Evolutionary conservation across 2,888 invertebrate species (phyloP), one percentile per base, ranked within the genome.

Genomic region (Opisthograptis luteolata): DNA sequence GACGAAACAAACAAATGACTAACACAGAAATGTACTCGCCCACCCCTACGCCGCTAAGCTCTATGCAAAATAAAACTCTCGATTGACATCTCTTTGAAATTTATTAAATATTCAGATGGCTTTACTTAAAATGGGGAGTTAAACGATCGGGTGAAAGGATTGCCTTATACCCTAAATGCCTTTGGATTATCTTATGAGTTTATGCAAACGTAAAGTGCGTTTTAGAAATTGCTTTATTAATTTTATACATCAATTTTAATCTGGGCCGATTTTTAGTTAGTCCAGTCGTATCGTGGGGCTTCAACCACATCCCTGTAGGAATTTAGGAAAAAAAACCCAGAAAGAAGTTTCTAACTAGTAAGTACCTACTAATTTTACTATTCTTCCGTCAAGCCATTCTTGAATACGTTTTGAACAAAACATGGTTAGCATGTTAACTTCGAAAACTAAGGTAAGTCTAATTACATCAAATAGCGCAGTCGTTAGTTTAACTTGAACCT

Each of bases 11-110:
- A 90, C 87, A 91, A 90, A 91, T 88, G 88, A 85, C 83, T 78
- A 84, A 91, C 91, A 91, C 57, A 73, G 87, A 89, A 91, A 90
- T 81, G 82, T 91, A 91, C 91, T 91, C 81, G 79, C 81, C 80
- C 81, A 76, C 84, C 84, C 86, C 84, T 68, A 61, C 71, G 67
- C 72, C 68, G 76, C 70, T 87, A 81, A 87, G 78, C 87, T 81
- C 86, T 88, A 90, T 89, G 89, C 90, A 90, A 90, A 90, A 90
- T 90, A 90, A 89, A 90, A 87, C 84, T 87, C 86, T 76, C 87
- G 76, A 87, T 87, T 90, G 90, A 87, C 90, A 84, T 89, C 86
- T 86, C 85, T 86, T 86, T 85, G 86, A 88, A 87, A 88, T 87
- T 84, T 89, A 88, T 90, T 88, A 90, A 89, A 88, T 85, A 90